phyloP scores from a whole-genome alignment of 2,797 vertebrate genomes.

The Pampus argenteus region DNA sequence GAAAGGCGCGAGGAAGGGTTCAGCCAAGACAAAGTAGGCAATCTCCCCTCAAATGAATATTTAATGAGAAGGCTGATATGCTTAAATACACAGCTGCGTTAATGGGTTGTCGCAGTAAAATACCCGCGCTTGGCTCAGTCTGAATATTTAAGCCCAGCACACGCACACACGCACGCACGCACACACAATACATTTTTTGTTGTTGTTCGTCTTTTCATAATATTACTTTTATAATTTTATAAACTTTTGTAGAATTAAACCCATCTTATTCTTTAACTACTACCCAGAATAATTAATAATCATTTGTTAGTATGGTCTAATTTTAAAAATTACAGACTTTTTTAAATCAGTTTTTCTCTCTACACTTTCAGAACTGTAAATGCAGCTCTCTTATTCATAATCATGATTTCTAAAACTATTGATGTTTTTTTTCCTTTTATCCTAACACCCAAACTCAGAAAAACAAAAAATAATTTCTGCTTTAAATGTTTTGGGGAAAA shows the following conservation, averaged over 20 bases:
- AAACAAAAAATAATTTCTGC: too few relatives aligned
- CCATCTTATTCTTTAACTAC: too few relatives aligned
- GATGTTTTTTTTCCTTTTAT: not conserved
- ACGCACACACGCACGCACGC: constrained; percentile 22
- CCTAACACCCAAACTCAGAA: not conserved
- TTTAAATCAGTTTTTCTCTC: not conserved
- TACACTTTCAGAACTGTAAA: too few relatives aligned
- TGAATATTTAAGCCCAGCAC: not conserved
- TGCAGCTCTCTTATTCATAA: not conserved
- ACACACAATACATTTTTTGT: too few relatives aligned
- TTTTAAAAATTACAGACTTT: not conserved
- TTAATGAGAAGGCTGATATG: constrained; percentile 69
- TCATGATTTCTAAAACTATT: not conserved
- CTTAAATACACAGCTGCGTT: constrained; percentile 58
- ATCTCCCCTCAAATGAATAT: constrained; percentile 70
- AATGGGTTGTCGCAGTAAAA: constrained; percentile 52
- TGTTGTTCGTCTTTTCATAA: too few relatives aligned
- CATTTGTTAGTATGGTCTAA: too few relatives aligned
- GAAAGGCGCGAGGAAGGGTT: not conserved
- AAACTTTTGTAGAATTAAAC: too few relatives aligned
- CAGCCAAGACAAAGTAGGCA: constrained; percentile 52
- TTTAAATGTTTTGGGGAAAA: too few relatives aligned
- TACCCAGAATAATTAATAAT: too few relatives aligned
- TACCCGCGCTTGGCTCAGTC: not conserved
- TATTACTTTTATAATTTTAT: too few relatives aligned